Base-by-base conservation (phyloP, 2,888 invertebrate species). In the Ceraclea dissimilis region DNA sequence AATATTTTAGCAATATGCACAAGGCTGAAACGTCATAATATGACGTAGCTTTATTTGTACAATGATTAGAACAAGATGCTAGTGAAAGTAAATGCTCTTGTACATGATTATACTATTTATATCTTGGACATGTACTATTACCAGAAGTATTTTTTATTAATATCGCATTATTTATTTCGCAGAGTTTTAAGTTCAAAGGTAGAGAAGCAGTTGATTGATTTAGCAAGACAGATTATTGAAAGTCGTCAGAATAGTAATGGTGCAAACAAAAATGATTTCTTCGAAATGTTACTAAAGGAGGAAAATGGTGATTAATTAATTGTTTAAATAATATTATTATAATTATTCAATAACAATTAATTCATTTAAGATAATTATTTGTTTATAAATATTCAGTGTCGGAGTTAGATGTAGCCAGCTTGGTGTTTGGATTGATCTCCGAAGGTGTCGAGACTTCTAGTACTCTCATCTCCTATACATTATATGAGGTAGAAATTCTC, bases 391-490 rank as follows among this genome's bases (percentile, higher is more conserved):
- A 5, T 48, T 49, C 31, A 54, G 54, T 46, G 16, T 16, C 34
- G 22, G 22, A 57, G 20, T 11, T 16, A 4, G 51, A 56, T 13
- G 48, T 59, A 2, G 52, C 56, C 13, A 50, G 53, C 11, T 33
- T 49, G 16, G 18, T 51, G 17, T 59, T 54, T 47, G 59, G 59
- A 16, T 56, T 59, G 18, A 48, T 59, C 13, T 47, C 49, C 2
- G 59, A 59, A 16, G 59, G 56, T 6, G 34, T 56, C 20, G 59
- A 56, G 51, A 59, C 59, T 5, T 53, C 53, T 17, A 56, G 56
- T 46, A 49, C 49, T 10, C 22, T 58, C 1, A 49, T 58, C 19
- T 44, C 54, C n/a, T 58, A 33, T 31, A 20, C 49, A 19, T 49
- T 58, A 26, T 58, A 49, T 52, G 52, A 58, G 50, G 58, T 58